Evolutionary conservation across 2,888 invertebrate species (phyloP), one percentile per base, ranked within the genome.

Genomic region (Ethmia dodecea): DNA sequence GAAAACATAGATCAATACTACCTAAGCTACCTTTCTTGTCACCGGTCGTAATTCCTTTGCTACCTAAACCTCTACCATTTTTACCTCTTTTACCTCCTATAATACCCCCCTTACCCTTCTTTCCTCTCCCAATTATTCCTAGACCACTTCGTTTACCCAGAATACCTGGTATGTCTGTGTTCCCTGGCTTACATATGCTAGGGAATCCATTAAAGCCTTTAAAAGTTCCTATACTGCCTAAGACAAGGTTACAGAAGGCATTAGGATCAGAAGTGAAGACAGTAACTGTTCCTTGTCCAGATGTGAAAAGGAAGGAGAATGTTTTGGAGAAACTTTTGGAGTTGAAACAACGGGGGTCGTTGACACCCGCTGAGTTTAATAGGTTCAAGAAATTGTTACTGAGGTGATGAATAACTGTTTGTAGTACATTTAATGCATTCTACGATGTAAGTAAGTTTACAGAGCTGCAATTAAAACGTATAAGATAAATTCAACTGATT

Each of bases 321-420:
- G 44, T 70, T 25, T 34, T 62, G 25, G 45, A 57, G 25, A 73
- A 61, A 35, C 54, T 81, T 3, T 10, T 56, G 5, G 53, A 70
- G 8, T 46, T 80, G 22, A 72, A 57, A 35, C 61, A 39, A 10
- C 58, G 50, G 33, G 75, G 79, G 0, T 55, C 63, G 0, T 35
- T 80, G 29, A 64, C 71, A 0, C 48, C 59, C 1, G 41, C 55
- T 1, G 70, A 77, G 35, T 73, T 58, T 49, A 18, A 60, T 11
- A 55, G 55, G 26, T 69, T 75, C 42, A 71, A 58, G 37, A 73
- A 61, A 36, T 32, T 77, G 9, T 42, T 74, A 9, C 31, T 59
- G 3, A 43, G 45, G 38, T 47, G 37, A n/a, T n/a, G n/a, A n/a
- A n/a, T n/a, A n/a, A n/a, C n/a, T n/a, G n/a, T n/a, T n/a, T n/a